A percentile compares a stretch with the other conserved stretches of the same genome.
Conservation (phyloP, 2,113 vertebrate genomes). For the Prochilodus magdalenae region DNA sequence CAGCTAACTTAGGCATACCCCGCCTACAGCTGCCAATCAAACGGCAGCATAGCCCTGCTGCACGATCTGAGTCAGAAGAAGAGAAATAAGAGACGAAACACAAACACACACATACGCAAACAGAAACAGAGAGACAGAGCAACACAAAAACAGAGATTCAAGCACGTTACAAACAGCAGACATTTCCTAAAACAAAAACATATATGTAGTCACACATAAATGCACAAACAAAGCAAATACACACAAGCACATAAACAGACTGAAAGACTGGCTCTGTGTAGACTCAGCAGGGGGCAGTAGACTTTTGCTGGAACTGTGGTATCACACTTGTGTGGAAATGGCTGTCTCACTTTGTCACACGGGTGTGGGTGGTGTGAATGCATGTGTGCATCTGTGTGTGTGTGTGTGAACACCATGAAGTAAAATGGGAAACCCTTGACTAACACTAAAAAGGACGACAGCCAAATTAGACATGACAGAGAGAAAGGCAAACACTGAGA, state of each 20-base stretch:
- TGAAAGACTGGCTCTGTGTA: background rate
- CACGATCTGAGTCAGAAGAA: constrained; percentile 77
- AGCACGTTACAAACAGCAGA: constrained; percentile 26
- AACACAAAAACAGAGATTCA: constrained; percentile 15
- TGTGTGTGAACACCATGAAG: background rate
- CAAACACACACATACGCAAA: constrained; percentile 42
- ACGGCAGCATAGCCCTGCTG: constrained; percentile 88
- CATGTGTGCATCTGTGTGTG: background rate
- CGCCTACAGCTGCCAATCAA: constrained; percentile 88
- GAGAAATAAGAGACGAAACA: constrained; percentile 49
- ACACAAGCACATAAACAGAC: background rate
- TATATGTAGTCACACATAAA: background rate
- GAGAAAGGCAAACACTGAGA: background rate
- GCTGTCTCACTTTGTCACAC: background rate
- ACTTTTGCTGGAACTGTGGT: background rate
- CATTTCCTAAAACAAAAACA: constrained; percentile 26
- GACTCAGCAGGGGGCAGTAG: constrained; percentile 33
- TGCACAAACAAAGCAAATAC: background rate
- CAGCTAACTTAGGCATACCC: constrained; percentile 89
- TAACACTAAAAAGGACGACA: background rate
- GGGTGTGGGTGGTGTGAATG: constrained; percentile 4
- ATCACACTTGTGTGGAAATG: background rate
- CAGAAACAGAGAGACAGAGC: background rate
- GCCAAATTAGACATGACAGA: background rate
- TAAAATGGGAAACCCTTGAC: background rate